Percentiles rank a stretch among this genome's conserved stretches.
phyloP scores from a whole-genome alignment of 1,140 invertebrate genomes.

The Brachionus koreanus region DNA sequence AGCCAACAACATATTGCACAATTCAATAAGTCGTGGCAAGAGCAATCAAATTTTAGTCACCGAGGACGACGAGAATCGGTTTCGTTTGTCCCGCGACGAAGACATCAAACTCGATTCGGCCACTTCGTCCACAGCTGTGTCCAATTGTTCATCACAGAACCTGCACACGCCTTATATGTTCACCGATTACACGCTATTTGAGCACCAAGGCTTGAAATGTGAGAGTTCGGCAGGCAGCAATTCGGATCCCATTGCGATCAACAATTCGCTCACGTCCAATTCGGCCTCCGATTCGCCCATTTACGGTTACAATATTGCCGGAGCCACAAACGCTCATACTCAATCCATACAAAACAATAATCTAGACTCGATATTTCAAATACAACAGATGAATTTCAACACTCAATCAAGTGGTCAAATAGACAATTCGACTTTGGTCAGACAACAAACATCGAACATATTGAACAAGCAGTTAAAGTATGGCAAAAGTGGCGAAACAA shows the following conservation, averaged over 20 bases:
- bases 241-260: conserved; percentile 34
- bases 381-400: conserved; percentile 7
- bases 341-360: not conserved
- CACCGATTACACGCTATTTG: not conserved
- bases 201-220: conserved; percentile 4
- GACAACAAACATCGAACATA: not conserved
- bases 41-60: conserved; percentile 25
- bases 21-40: not conserved
- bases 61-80: not conserved
- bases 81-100: not conserved
- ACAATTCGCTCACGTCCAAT: conserved; percentile 22
- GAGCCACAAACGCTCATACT: conserved; percentile 12
- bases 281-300: conserved; percentile 31
- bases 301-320: conserved; percentile 37
- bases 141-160: conserved; percentile 32
- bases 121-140: conserved; percentile 12
- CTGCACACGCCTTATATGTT: not conserved
- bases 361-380: not conserved
- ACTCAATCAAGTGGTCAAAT: not conserved
- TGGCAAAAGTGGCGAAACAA: not conserved
- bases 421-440: not conserved
- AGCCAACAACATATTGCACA: not conserved
- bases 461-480: not conserved
- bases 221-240: conserved; percentile 8
- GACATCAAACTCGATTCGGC: not conserved